Conservation (phyloP, 2,888 invertebrate species). For the Pyrochroa serraticornis region DNA sequence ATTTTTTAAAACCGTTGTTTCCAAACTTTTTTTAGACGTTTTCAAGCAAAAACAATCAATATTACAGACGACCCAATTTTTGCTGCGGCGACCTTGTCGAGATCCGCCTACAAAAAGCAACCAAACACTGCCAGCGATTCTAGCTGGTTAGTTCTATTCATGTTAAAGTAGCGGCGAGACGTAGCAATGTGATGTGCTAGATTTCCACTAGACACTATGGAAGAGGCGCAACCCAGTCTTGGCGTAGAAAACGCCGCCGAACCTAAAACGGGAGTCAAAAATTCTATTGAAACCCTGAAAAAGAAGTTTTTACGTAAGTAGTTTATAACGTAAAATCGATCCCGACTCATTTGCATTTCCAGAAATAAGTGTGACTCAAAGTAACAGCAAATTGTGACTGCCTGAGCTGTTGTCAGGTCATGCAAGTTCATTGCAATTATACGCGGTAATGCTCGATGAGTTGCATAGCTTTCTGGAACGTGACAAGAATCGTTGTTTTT, state of each 20-base stretch:
- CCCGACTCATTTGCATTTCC: neutral
- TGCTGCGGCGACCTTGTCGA: constrained; percentile 5
- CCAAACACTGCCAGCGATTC: neutral
- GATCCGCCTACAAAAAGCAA: constrained; percentile 13
- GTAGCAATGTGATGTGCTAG: neutral
- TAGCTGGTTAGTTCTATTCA: neutral
- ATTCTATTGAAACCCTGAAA: constrained; percentile 34
- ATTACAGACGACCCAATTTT: constrained; percentile 4
- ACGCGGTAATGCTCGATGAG: too few species aligned
- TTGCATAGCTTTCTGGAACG: too few species aligned
- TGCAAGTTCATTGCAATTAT: neutral
- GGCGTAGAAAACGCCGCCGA: constrained; percentile 3
- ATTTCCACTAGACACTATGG: constrained; percentile 3
- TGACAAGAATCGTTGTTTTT: neutral
- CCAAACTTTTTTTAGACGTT: neutral
- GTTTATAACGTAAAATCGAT: neutral
- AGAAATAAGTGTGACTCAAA: neutral
- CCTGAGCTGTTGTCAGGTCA: neutral
- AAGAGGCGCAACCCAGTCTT: constrained; percentile 19
- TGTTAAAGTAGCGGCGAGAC: constrained; percentile 4
- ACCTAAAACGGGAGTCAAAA: constrained; percentile 2
- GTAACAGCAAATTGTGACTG: neutral
- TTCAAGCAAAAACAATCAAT: neutral
- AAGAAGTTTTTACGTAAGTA: constrained; percentile 42
- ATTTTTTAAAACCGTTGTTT: too few species aligned